phyloP scores from a whole-genome alignment of 1,140 invertebrate genomes.

The Monochamus saltuarius region DNA sequence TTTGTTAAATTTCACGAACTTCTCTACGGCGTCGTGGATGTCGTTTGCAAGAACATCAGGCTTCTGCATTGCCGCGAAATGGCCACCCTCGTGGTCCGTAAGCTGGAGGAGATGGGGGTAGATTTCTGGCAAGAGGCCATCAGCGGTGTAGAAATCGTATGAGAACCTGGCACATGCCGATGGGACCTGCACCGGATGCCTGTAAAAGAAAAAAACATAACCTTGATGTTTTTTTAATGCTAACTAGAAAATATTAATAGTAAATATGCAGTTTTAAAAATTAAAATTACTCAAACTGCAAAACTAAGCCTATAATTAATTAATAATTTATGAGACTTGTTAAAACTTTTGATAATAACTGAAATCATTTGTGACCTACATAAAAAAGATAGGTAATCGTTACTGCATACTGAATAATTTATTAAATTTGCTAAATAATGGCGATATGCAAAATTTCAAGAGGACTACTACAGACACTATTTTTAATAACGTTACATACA shows the following conservation, averaged over 20 bases:
- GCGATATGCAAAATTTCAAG: no score
- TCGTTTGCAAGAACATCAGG: constrained; percentile 72
- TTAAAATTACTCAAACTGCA: neutral
- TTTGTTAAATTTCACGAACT: constrained; percentile 26
- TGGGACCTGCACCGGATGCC: constrained; percentile 63
- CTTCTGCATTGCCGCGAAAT: constrained; percentile 83
- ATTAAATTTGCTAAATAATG: no score
- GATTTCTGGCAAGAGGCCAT: constrained; percentile 60
- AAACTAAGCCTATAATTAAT: neutral
- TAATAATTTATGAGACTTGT: neutral
- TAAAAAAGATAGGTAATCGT: neutral
- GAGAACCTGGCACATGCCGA: constrained; percentile 65
- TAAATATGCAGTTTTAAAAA: neutral
- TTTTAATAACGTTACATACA: constrained; percentile 7
- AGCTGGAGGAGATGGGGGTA: constrained; percentile 66
- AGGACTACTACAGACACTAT: no score
- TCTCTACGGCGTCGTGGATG: constrained; percentile 41
- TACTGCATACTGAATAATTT: no score
- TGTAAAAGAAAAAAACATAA: constrained; percentile 56
- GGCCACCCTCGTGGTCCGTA: constrained; percentile 71
- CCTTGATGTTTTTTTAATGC: neutral
- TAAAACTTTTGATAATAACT: no score
- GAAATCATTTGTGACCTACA: neutral
- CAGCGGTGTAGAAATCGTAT: constrained; percentile 64
- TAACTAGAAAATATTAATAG: neutral